Evolutionary conservation across 2,797 vertebrate species (phyloP).

Genomic region (Triplophysa yarkandensis): DNA sequence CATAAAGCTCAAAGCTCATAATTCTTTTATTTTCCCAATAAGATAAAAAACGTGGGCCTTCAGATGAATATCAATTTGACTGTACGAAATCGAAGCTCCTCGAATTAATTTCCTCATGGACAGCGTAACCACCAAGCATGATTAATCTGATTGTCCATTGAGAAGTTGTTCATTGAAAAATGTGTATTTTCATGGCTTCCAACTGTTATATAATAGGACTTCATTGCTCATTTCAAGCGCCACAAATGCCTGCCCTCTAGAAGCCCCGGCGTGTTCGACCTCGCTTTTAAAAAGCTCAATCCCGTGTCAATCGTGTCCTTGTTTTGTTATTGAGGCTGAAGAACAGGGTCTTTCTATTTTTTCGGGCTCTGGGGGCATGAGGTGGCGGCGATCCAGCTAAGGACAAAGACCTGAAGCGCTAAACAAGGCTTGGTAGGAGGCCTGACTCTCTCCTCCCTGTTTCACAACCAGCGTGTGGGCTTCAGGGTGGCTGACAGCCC

Average conservation of each 20-base stretch:
- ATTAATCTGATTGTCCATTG: slow-evolving; percentile 51
- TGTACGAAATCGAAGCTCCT: slow-evolving; percentile 47
- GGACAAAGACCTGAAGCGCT: slow-evolving; percentile 51
- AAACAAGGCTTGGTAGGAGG: slow-evolving; percentile 47
- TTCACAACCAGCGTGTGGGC: slow-evolving; percentile 35
- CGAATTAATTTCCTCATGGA: slow-evolving; percentile 54
- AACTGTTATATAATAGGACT: slow-evolving; percentile 30
- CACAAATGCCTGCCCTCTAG: not conserved
- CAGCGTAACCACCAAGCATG: slow-evolving; percentile 49
- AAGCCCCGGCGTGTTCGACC: not conserved
- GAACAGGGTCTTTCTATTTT: slow-evolving; percentile 36
- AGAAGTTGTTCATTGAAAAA: slow-evolving; percentile 32
- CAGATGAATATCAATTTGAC: slow-evolving; percentile 47
- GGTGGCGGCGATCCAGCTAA: slow-evolving; percentile 29
- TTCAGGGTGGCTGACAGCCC: slow-evolving; percentile 39
- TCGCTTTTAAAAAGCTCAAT: slow-evolving; percentile 46
- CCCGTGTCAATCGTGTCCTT: slow-evolving; percentile 42
- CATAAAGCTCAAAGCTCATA: too few species aligned
- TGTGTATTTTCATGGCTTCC: slow-evolving; percentile 31
- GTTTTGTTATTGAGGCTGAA: slow-evolving; percentile 57
- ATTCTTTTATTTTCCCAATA: slow-evolving; percentile 37
- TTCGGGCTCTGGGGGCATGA: slow-evolving; percentile 23
- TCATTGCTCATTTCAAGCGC: slow-evolving; percentile 26
- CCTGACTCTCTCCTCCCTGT: slow-evolving; percentile 37
- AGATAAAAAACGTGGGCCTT: slow-evolving; percentile 22